phyloP scores from a whole-genome alignment of 2,797 vertebrate species.

The Chrysocyon brachyurus region DNA sequence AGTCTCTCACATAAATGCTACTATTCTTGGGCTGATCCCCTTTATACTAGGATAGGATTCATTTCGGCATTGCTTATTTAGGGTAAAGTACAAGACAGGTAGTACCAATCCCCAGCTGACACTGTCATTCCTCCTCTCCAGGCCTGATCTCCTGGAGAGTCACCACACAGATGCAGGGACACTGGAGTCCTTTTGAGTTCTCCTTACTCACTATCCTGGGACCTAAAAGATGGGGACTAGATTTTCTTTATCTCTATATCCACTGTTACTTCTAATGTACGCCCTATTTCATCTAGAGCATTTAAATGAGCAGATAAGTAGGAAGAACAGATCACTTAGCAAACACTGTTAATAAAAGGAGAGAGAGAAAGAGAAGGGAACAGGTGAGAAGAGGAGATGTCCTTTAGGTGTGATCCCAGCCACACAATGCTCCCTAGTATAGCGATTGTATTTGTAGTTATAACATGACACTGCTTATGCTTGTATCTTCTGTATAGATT shows the following conservation, averaged over 20 bases:
- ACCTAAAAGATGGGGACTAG: background rate
- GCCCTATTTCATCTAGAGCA: background rate
- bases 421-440: background rate
- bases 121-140: background rate
- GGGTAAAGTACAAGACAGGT: background rate
- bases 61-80: background rate
- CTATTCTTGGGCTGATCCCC: background rate
- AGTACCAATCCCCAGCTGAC: background rate
- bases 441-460: background rate
- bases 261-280: background rate
- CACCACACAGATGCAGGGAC: background rate
- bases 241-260: background rate
- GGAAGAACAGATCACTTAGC: background rate
- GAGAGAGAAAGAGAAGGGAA: accelerated
- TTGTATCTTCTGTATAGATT: background rate
- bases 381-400: background rate
- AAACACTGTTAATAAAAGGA: background rate
- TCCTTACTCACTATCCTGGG: background rate
- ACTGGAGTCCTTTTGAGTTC: background rate
- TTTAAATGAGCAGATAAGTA: background rate
- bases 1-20: background rate
- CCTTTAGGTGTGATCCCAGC: background rate
- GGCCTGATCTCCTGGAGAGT: background rate
- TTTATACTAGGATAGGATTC: background rate
- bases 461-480: background rate